phyloP scores from a whole-genome alignment of 2,797 vertebrate species.

The Sciurus carolinensis region DNA sequence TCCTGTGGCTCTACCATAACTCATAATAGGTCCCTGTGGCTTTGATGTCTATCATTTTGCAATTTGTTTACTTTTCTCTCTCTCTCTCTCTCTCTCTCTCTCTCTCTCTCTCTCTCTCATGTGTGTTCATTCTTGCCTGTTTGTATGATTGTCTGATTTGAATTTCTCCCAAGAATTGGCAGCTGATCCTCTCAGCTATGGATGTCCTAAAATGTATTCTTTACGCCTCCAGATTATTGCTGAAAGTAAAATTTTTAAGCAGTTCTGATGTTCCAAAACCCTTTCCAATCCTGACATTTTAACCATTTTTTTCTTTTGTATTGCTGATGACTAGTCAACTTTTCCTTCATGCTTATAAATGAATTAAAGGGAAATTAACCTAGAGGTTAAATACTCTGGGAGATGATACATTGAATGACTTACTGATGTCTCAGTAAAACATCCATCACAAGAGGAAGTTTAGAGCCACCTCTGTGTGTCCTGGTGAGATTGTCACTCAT shows the following conservation, averaged over 20 bases:
- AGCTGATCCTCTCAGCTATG: neutral
- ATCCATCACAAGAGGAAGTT: neutral
- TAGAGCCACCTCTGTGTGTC: neutral
- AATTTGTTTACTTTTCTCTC: neutral
- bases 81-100: neutral
- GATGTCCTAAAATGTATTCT: neutral
- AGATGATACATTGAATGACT: neutral
- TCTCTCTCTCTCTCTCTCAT: neutral
- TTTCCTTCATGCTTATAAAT: neutral
- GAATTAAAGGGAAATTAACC: neutral
- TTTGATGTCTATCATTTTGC: conserved; percentile 20
- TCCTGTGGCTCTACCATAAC: neutral
- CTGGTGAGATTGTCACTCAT: neutral
- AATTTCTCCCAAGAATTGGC: neutral
- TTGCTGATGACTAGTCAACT: neutral
- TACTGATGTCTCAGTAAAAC: neutral
- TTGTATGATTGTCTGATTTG: conserved; percentile 28
- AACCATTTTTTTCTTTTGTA: conserved; percentile 6
- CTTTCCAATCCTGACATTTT: conserved; percentile 3
- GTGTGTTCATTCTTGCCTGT: neutral
- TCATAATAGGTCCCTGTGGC: neutral
- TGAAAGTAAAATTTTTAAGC: conserved; percentile 8
- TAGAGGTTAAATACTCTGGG: neutral
- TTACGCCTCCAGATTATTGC: neutral
- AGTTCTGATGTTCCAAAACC: neutral